phyloP scores from a whole-genome alignment of 1,140 invertebrate species.

The Stegodyphus mimosarum region DNA sequence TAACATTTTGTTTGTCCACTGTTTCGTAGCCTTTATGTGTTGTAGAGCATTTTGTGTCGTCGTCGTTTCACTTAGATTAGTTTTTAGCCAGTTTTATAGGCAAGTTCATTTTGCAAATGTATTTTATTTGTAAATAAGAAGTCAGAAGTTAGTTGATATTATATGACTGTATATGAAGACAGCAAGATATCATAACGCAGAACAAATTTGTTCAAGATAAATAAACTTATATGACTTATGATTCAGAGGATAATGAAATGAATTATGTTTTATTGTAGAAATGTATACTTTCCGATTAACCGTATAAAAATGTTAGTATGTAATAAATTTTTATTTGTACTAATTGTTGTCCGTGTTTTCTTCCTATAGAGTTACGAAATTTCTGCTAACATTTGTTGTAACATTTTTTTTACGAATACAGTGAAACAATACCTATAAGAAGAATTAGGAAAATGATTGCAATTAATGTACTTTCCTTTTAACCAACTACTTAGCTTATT shows the following conservation, averaged over 20 bases:
- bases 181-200: background rate
- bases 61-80: constrained; percentile 50
- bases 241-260: too few species aligned
- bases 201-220: background rate
- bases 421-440: too few species aligned
- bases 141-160: background rate
- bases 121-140: constrained; percentile 17
- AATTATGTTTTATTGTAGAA: too few species aligned
- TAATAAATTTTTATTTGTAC: constrained; percentile 61
- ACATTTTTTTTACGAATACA: too few species aligned
- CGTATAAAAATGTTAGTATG: constrained; percentile 50
- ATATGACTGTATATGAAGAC: background rate
- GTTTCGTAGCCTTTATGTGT: constrained; percentile 56
- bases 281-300: constrained; percentile 18
- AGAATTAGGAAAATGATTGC: too few species aligned
- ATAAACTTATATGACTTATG: background rate
- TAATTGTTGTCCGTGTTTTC: background rate
- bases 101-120: constrained; percentile 16
- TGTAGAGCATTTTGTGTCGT: constrained; percentile 53
- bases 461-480: too few species aligned
- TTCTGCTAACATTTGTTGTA: too few species aligned
- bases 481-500: too few species aligned
- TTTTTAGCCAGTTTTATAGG: constrained; percentile 46
- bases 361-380: too few species aligned
- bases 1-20: constrained; percentile 26